These are phyloP conservation scores for Ochropacha duplaris DNA, from an alignment of 2,888 invertebrate species.

Conservation along the genomic window DNA sequence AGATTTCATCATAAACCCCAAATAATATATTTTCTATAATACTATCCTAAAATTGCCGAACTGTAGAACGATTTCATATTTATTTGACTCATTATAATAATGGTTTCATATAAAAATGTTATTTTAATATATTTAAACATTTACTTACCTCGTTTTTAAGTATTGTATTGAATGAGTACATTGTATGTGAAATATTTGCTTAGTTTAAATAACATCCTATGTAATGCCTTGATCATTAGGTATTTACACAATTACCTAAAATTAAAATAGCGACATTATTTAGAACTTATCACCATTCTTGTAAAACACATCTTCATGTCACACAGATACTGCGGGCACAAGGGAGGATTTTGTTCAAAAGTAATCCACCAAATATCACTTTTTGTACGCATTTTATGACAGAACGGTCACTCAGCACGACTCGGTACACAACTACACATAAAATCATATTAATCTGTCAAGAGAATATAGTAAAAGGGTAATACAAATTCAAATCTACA, in stretches of 20 bases:
- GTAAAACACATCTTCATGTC: conserved; percentile 58
- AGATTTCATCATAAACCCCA: conserved; percentile 29
- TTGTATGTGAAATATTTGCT: conserved; percentile 48
- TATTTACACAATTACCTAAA: conserved; percentile 69
- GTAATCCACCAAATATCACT: conserved; percentile 49
- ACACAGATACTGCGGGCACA: conserved; percentile 61
- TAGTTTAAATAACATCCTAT: conserved; percentile 44
- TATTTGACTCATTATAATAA: conserved; percentile 30
- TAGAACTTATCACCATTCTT: conserved; percentile 46
- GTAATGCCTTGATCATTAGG: conserved; percentile 63
- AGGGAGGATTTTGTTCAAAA: conserved; percentile 49
- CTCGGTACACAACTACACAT: conserved; percentile 27
- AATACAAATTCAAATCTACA: conserved; percentile 27
- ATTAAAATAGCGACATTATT: conserved; percentile 31
- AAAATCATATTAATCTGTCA: conserved; percentile 35
- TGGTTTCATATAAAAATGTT: conserved; percentile 47
- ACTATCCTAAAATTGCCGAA: conserved; percentile 34
- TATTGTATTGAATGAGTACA: conserved; percentile 39
- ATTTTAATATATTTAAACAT: conserved; percentile 31
- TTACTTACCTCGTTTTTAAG: conserved; percentile 40
- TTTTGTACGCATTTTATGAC: conserved; percentile 48
- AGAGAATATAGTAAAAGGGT: conserved; percentile 24
- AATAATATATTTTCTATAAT: conserved; percentile 20
- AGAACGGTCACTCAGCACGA: conserved; percentile 50
- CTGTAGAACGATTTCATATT: conserved; percentile 16